Evolutionary conservation across 2,113 vertebrate genomes (phyloP), one percentile per base, ranked within the genome.

Genomic region (Neoarius graeffei): DNA sequence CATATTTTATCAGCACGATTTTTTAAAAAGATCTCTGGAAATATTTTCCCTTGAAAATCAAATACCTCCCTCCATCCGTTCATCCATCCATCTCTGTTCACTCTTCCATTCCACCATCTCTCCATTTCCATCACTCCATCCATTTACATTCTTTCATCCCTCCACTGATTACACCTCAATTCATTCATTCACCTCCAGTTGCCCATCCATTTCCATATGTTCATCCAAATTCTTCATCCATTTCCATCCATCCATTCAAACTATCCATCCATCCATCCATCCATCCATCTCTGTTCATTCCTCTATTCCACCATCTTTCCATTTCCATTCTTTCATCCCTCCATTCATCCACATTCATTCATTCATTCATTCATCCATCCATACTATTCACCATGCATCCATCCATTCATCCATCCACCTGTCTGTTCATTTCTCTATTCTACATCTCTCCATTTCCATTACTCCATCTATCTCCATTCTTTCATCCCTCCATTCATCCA

Each of bases 1-100:
- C 73, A 81, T 77, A 59, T 83, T 89, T 89, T 83, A 86, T n/a
- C 54, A 23, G 11, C 35, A 74, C 11, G 7, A 74, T 48, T 48
- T 13, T 25, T 76, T 7, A 17, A 7, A 13, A 52, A 77, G 23
- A 52, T 27, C 7, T 17, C 25, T 56, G 14, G 10, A 8, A 56
- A 56, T 7, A 54, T 17, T 56, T 54, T 27, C 13, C 20, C 48
- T 7, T 13, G 42, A 42, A 42, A 42, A 42, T 42, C 42, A 42
- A 42, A 42, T 42, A 42, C 42, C 42, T 42, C 42, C 42, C 42
- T 42, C 42, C 42, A 42, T 3, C 42, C 42, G 42, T 42, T 42
- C 19, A 52, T 23, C 8, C 42, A 50, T 50, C 73, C 42, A 74
- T 50, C 35, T 50, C 42, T 11, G 14, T 76, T 5, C 3, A 50